Conservation (phyloP, 2,797 vertebrate genomes). For the Urocyon cinereoargenteus region DNA sequence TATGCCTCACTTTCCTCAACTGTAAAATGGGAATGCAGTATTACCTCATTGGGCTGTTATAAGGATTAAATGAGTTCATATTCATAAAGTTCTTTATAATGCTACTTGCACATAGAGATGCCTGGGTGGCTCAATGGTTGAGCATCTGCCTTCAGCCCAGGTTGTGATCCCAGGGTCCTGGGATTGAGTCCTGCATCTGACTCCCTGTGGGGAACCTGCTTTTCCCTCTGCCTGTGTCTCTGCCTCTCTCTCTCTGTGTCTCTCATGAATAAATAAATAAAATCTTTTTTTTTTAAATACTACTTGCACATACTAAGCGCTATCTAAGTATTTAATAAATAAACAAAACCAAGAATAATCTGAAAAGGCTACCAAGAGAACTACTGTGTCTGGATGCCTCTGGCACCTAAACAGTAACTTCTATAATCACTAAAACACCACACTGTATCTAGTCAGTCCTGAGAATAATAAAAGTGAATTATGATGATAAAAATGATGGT, state of each 20-base stretch:
- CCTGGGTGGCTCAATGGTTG: too few relatives aligned
- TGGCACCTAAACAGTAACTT: neutral
- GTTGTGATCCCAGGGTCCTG: too few relatives aligned
- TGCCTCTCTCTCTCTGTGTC: too few relatives aligned
- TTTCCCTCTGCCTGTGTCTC: too few relatives aligned
- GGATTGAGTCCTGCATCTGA: too few relatives aligned
- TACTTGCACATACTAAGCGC: neutral
- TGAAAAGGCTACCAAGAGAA: neutral
- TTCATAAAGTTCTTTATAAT: neutral
- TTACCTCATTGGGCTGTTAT: neutral
- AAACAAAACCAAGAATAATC: neutral
- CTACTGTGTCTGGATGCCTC: neutral
- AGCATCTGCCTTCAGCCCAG: too few relatives aligned
- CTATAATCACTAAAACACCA: too few relatives aligned
- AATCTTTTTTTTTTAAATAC: neutral
- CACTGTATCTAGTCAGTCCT: neutral
- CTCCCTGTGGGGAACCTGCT: too few relatives aligned
- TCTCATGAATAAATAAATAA: too few relatives aligned
- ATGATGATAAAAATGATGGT: neutral
- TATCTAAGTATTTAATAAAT: neutral
- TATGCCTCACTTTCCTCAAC: neutral
- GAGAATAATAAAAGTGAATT: conserved; percentile 8
- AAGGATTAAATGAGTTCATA: neutral
- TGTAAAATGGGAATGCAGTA: neutral
- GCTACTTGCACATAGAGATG: neutral